phyloP scores from a whole-genome alignment of 2,888 invertebrate species.

The Coelinius sp. region DNA sequence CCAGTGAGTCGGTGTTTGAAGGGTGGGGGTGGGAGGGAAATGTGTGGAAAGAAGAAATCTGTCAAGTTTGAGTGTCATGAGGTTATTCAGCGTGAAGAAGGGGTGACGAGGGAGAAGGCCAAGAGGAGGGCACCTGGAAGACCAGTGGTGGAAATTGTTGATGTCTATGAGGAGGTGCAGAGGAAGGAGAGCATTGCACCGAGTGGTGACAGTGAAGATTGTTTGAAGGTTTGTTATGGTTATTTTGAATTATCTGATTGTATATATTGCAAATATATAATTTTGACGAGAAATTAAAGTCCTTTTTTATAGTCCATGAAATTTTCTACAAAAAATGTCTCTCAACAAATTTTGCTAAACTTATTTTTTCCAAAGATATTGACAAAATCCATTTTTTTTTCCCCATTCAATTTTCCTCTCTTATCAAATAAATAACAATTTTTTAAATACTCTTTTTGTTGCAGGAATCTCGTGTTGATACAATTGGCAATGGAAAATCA shows the following conservation, averaged over 20 bases:
- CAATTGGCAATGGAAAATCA: slow-evolving; percentile 43
- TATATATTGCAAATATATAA: no score
- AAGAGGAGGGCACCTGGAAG: slow-evolving; percentile 52
- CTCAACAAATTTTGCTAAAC: no score
- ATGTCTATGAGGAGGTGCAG: slow-evolving; percentile 31
- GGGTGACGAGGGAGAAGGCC: slow-evolving; percentile 36
- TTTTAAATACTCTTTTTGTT: slow-evolving; percentile 44
- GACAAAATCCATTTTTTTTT: no score
- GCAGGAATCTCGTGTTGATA: slow-evolving; percentile 47
- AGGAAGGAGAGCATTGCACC: slow-evolving; percentile 4
- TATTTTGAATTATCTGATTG: neutral
- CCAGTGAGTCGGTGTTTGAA: slow-evolving; percentile 41
- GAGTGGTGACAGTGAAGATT: slow-evolving; percentile 13
- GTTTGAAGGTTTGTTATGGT: neutral
- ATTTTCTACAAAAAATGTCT: no score
- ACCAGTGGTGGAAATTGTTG: slow-evolving; percentile 43
- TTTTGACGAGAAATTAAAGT: no score
- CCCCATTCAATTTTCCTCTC: neutral
- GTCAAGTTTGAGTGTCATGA: slow-evolving; percentile 59
- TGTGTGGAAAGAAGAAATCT: slow-evolving; percentile 51
- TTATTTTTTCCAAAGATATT: neutral
- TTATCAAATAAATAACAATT: neutral
- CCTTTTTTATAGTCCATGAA: no score
- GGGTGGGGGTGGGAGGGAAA: slow-evolving; percentile 26
- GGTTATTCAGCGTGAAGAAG: slow-evolving; percentile 44